These are phyloP conservation scores for Vanessa tameamea DNA, from an alignment of 1,140 invertebrate genomes.

Conservation along the genomic window DNA sequence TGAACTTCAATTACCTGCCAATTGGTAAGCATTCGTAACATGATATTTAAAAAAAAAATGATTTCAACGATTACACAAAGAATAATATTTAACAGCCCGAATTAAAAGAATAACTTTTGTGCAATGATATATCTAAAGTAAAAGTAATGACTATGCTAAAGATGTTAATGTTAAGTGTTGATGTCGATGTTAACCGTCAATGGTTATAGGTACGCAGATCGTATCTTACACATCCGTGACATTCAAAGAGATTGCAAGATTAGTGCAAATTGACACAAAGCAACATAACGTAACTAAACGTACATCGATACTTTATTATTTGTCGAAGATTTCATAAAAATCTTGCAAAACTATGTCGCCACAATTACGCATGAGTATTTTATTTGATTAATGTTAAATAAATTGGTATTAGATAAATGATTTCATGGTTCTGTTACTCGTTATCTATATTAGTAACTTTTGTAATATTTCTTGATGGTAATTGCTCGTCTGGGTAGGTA, in stretches of 20 bases:
- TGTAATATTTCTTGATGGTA: too few relatives aligned
- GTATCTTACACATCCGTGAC: background rate
- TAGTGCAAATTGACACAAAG: background rate
- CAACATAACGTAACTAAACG: background rate
- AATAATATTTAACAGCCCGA: too few relatives aligned
- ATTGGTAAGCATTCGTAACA: too few relatives aligned
- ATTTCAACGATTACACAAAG: background rate
- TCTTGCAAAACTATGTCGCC: background rate
- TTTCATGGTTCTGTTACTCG: too few relatives aligned
- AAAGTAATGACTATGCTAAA: background rate
- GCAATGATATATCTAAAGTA: background rate
- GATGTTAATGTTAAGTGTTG: too few relatives aligned
- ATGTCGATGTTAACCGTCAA: background rate
- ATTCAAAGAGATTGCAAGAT: slow-evolving; percentile 1
- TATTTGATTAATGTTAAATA: too few relatives aligned
- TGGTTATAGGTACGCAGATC: background rate
- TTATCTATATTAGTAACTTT: too few relatives aligned
- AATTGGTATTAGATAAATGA: too few relatives aligned
- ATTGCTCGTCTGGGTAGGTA: too few relatives aligned
- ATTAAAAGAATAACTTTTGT: too few relatives aligned
- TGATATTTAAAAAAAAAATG: too few relatives aligned
- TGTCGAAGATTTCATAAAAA: background rate
- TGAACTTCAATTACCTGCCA: too few relatives aligned
- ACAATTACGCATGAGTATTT: background rate
- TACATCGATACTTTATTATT: background rate